phyloP scores from a whole-genome alignment of 2,888 invertebrate species.

The Cyclophora punctaria region DNA sequence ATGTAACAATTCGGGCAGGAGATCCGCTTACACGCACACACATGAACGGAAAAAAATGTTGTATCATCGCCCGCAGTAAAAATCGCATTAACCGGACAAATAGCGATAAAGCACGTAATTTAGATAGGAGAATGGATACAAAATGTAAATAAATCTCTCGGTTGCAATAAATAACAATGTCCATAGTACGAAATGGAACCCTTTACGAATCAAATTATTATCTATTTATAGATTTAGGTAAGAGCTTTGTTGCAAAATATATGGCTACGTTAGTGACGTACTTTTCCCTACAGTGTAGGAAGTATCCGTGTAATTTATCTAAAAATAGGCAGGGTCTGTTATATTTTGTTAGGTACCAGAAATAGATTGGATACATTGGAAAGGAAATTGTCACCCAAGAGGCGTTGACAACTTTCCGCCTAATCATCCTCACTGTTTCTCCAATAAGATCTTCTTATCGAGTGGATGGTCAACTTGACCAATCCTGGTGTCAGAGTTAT shows the following conservation, averaged over 20 bases:
- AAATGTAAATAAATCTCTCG: conserved; percentile 52
- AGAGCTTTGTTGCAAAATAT: background rate
- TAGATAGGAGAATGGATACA: conserved; percentile 55
- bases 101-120: conserved; percentile 54
- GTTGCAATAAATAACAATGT: conserved; percentile 42
- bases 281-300: no score
- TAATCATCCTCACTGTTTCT: no score
- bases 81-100: conserved; percentile 52
- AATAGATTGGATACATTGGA: no score
- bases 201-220: conserved; percentile 1
- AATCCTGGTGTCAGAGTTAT: no score
- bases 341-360: no score
- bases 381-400: no score
- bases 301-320: no score
- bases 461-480: no score
- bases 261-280: no score
- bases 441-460: no score
- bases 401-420: no score
- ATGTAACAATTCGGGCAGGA: background rate
- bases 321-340: no score
- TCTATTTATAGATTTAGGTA: background rate
- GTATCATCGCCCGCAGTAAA: conserved; percentile 41
- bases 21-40: conserved; percentile 1
- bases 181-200: conserved; percentile 16
- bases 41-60: conserved; percentile 15